These are phyloP conservation scores for Sebastes hubbsi DNA, from an alignment of 2,797 vertebrate genomes.

Conservation along the genomic window DNA sequence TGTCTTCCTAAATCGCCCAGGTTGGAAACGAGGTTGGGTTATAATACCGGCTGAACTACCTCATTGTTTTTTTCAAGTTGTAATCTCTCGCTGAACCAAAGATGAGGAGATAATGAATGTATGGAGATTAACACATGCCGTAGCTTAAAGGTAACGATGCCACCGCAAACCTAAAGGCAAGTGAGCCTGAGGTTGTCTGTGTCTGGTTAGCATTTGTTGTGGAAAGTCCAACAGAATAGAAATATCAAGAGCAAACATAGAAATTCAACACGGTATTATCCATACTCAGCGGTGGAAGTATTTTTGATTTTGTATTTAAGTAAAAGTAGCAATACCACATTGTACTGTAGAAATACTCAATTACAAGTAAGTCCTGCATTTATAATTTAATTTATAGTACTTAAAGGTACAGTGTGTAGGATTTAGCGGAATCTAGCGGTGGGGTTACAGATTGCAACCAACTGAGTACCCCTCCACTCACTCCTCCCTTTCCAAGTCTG, in stretches of 20 bases:
- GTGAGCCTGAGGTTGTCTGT: background rate
- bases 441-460: no score
- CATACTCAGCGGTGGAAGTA: background rate
- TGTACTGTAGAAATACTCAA: background rate
- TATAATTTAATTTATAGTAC: background rate
- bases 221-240: background rate
- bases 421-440: no score
- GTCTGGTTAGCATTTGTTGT: background rate
- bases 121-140: constrained; percentile 50
- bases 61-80: constrained; percentile 58
- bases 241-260: background rate
- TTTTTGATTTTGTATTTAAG: background rate
- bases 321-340: background rate
- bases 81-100: constrained; percentile 61
- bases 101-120: constrained; percentile 51
- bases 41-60: constrained; percentile 40
- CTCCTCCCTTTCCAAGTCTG: no score
- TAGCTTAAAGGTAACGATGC: constrained; percentile 20
- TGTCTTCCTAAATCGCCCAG: constrained; percentile 29
- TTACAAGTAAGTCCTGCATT: background rate
- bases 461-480: no score
- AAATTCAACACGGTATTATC: background rate
- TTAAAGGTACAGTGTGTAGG: no score
- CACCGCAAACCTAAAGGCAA: background rate
- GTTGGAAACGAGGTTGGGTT: constrained; percentile 35